Evolutionary conservation across 1,140 invertebrate species (phyloP).

Genomic region (Drosophila sechellia): DNA sequence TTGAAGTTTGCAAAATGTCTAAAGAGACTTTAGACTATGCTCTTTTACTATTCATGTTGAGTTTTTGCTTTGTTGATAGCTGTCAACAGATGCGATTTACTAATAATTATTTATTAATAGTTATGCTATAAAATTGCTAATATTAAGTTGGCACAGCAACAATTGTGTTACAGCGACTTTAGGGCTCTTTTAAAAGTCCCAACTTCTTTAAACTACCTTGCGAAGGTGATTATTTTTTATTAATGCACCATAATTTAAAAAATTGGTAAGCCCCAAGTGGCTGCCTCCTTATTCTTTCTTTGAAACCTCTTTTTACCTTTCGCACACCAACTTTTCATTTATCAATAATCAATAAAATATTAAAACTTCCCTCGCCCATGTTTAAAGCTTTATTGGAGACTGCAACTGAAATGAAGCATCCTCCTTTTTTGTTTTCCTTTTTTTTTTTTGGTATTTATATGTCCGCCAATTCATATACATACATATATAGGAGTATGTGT

Average conservation of each 20-base stretch:
- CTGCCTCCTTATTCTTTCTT: neutral
- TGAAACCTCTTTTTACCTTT: constrained; percentile 15
- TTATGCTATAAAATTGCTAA: too few species aligned
- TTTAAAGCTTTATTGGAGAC: constrained; percentile 45
- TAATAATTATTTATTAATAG: too few species aligned
- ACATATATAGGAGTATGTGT: neutral
- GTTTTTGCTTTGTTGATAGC: too few species aligned
- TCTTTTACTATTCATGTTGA: too few species aligned
- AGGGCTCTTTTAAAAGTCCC: neutral
- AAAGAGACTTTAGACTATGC: neutral
- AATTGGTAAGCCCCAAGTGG: constrained; percentile 9
- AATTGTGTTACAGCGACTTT: neutral
- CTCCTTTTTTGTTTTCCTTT: constrained; percentile 7
- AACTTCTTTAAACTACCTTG: constrained; percentile 24
- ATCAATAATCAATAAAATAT: constrained; percentile 43
- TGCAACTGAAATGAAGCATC: constrained; percentile 37
- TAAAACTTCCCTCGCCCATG: constrained; percentile 43
- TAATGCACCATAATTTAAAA: constrained; percentile 26
- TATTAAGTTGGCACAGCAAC: too few species aligned
- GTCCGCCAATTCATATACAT: too few species aligned
- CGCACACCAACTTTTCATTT: constrained; percentile 23
- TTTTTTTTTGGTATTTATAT: neutral
- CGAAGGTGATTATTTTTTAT: constrained; percentile 25
- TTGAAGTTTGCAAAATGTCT: constrained; percentile 4
- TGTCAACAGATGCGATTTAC: too few species aligned